Percentiles rank a stretch among this genome's conserved stretches.
These are phyloP conservation scores for Heliconius sara DNA, from an alignment of 2,888 invertebrate species.

Conservation along the genomic window DNA sequence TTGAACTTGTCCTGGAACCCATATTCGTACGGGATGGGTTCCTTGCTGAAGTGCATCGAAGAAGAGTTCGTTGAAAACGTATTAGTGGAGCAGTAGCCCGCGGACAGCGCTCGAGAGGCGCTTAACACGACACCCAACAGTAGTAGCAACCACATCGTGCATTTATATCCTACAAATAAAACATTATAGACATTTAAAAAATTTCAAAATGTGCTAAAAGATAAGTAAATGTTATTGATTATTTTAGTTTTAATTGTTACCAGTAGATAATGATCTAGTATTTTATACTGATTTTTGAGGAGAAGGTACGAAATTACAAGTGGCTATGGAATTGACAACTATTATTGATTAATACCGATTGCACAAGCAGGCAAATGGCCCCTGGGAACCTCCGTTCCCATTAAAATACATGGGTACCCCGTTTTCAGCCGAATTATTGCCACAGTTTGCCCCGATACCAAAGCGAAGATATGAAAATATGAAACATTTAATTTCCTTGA, in stretches of 20 bases:
- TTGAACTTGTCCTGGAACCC: slow-evolving; percentile 88
- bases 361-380: no score
- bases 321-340: neutral
- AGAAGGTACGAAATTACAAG: neutral
- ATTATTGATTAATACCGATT: no score
- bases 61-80: slow-evolving; percentile 83
- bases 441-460: no score
- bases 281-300: neutral
- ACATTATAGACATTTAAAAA: neutral
- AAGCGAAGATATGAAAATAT: no score
- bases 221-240: neutral
- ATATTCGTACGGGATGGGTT: slow-evolving; percentile 87
- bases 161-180: slow-evolving; percentile 59
- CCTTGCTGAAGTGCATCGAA: slow-evolving; percentile 90
- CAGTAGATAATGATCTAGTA: neutral
- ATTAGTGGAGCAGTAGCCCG: slow-evolving; percentile 85
- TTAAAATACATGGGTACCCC: no score
- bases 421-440: no score
- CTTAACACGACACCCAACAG: slow-evolving; percentile 60
- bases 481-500: no score
- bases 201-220: neutral
- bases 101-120: slow-evolving; percentile 58
- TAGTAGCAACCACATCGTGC: slow-evolving; percentile 63
- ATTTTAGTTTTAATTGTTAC: neutral
- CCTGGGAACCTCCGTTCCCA: no score